Percentiles rank a stretch among this genome's conserved stretches.
These are phyloP conservation scores for Morelia viridis DNA, from an alignment of 2,797 vertebrate genomes.

Conservation along the genomic window DNA sequence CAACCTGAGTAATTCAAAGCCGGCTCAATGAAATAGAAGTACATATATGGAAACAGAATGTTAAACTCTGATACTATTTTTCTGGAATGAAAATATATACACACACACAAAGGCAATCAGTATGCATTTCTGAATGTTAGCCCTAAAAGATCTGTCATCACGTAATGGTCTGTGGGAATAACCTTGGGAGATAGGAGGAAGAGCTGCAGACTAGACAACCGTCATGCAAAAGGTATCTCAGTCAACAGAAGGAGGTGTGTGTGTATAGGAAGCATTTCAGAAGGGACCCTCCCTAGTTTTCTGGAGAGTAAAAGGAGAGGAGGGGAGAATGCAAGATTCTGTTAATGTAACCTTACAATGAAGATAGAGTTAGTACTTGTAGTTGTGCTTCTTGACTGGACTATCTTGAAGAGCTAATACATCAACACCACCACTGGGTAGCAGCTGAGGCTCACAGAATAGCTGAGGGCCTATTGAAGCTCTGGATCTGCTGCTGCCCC, in stretches of 20 bases:
- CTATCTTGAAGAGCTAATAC: not conserved
- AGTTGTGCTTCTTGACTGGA: not conserved
- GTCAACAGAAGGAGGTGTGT: not conserved
- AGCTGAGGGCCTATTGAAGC: not conserved
- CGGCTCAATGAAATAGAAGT: not conserved
- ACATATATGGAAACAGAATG: not conserved
- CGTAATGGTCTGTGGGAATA: not conserved
- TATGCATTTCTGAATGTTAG: constrained; percentile 6
- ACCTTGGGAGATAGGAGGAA: not conserved
- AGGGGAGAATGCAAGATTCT: not conserved
- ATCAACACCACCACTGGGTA: not conserved
- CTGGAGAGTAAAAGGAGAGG: not conserved
- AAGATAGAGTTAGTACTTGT: not conserved
- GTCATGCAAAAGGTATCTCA: not conserved
- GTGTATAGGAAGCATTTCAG: not conserved
- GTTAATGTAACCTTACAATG: not conserved
- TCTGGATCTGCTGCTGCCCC: not conserved
- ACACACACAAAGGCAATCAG: not conserved
- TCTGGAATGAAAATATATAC: not conserved
- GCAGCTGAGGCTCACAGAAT: not conserved
- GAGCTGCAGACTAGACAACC: not conserved
- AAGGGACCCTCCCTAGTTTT: not conserved
- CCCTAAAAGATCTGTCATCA: constrained; percentile 15
- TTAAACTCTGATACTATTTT: not conserved
- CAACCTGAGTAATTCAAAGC: not conserved